A percentile compares a stretch with the other conserved stretches of the same genome.
These are phyloP conservation scores for Lasius fuliginosus DNA, from an alignment of 2,888 invertebrate species.

Conservation along the genomic window DNA sequence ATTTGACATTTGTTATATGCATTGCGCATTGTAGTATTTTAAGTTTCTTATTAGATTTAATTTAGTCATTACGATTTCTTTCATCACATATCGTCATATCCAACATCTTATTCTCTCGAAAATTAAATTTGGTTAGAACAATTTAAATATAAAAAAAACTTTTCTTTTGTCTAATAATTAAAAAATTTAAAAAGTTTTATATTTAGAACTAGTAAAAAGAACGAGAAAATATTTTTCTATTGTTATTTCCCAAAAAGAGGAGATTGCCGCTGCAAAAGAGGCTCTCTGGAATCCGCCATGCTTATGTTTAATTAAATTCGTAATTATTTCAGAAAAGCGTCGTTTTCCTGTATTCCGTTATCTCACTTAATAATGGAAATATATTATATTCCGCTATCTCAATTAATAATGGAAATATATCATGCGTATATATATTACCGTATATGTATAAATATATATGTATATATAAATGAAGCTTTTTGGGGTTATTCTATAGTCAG, in stretches of 20 bases:
- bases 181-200: neutral
- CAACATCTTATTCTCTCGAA: neutral
- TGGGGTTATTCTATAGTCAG: slow-evolving; percentile 2
- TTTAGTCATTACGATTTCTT: neutral
- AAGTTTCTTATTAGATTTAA: slow-evolving; percentile 11
- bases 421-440: too few species aligned
- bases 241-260: neutral
- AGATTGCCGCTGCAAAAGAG: neutral
- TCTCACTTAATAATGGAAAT: slow-evolving; percentile 11
- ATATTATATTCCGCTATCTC: neutral
- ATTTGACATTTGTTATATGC: slow-evolving; percentile 16
- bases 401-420: too few species aligned
- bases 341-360: slow-evolving; percentile 32
- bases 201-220: neutral
- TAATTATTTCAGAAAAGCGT: slow-evolving; percentile 36
- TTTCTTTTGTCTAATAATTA: neutral
- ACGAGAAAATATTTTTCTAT: neutral
- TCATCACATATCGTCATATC: neutral
- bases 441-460: neutral
- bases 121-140: neutral
- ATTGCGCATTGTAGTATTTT: neutral
- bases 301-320: slow-evolving; percentile 35
- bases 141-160: neutral
- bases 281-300: neutral
- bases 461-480: neutral